Base-by-base conservation (phyloP, 2,888 invertebrate species). In the Callyntrura sp. region DNA sequence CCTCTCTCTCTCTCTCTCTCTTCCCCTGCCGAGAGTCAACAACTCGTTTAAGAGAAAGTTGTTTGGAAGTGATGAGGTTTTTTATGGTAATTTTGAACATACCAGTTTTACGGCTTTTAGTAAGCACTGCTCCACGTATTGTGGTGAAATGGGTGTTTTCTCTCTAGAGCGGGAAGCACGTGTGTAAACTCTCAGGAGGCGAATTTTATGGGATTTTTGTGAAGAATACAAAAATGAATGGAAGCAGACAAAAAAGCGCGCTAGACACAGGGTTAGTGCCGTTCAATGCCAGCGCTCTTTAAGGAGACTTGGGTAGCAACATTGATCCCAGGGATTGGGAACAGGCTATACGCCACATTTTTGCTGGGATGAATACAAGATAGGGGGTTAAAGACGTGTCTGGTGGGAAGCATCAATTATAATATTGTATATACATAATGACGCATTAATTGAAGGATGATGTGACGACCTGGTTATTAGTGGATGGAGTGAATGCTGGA, bases 11-110 rank as follows among this genome's bases (percentile, higher is more conserved):
- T n/a, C n/a, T n/a, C n/a, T 45, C 62, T 68, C 60, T 60, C 60
- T 12, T 6, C 0, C 9, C 12, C 14, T 25, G n/a, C 14, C 51
- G 25, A 45, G 4, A 48, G 12, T 73, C 51, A 51, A 8, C 76
- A 48, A 73, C 73, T 73, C 20, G 73, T 45, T 73, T 73, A 48
- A 48, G 23, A 48, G 48, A 73, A 73, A 73, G 73, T 73, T 73
- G 48, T 20, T 35, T 45, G 73, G 20, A 48, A 48, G 48, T 23
- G 73, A 73, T 48, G 73, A 73, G 2, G 73, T 43, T 73, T 20
- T 25, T 76, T 11, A 51, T 51, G 51, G 51, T 25, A 55, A 55
- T 51, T 12, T 12, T 73, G 76, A 76, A 48, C 76, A 51, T 76
- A 76, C 73, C 45, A 23, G 20, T 73, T 73, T 73, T 73, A 73